phyloP scores from a whole-genome alignment of 1,140 invertebrate genomes.

The Maconellicoccus hirsutus region DNA sequence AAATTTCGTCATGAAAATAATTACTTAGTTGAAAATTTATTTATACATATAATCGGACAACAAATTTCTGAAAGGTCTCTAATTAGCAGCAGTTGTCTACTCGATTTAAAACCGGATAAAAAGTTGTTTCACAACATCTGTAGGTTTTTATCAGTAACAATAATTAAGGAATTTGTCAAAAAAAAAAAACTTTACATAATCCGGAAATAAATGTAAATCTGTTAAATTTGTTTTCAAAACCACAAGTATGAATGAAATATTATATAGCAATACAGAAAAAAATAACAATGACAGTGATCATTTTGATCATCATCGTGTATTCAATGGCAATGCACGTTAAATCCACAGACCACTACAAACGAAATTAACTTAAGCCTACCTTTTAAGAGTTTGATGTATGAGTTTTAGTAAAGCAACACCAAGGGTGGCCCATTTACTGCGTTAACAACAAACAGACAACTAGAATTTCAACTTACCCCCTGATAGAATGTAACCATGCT shows the following conservation, averaged over 20 bases:
- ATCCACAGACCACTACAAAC: neutral
- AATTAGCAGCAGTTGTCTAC: neutral
- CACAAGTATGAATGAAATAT: neutral
- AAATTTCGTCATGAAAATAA: too few species aligned
- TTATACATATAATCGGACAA: neutral
- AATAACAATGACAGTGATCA: neutral
- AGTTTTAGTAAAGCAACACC: conserved; percentile 15
- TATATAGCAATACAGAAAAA: neutral
- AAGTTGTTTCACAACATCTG: conserved; percentile 2
- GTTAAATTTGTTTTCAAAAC: neutral
- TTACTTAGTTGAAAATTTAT: too few species aligned
- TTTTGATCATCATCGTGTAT: neutral
- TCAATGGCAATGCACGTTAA: neutral
- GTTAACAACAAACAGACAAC: conserved; percentile 22
- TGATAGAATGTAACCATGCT: conserved; percentile 9
- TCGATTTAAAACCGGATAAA: neutral
- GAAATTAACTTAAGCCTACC: conserved; percentile 16
- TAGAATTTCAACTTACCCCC: conserved; percentile 18
- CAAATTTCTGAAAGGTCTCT: neutral
- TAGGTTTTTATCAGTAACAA: neutral
- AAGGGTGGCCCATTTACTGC: conserved; percentile 19
- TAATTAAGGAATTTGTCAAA: conserved; percentile 6
- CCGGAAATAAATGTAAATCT: conserved; percentile 4
- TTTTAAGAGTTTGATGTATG: conserved; percentile 22
- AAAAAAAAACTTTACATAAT: neutral